Evolutionary conservation across 2,797 vertebrate species (phyloP).

Genomic region (Poeciliopsis infans): DNA sequence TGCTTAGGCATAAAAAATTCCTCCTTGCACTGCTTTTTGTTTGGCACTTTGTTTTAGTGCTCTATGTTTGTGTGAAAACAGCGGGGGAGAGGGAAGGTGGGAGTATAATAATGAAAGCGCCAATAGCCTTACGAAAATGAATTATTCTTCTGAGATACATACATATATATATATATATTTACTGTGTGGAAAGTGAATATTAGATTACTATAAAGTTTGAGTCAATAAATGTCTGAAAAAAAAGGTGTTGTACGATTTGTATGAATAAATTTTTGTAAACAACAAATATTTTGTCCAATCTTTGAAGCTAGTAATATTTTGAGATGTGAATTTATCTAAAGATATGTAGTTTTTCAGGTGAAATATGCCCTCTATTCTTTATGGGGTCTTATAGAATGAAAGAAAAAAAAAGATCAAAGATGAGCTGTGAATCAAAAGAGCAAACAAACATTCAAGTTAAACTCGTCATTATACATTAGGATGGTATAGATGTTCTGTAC

Average conservation of each 20-base stretch:
- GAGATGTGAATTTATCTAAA: conserved; percentile 14
- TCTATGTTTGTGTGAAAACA: conserved; percentile 84
- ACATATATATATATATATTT: conserved; percentile 50
- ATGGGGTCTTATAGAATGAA: conserved; percentile 1
- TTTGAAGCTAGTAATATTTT: conserved; percentile 79
- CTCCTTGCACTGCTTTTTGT: conserved; percentile 65
- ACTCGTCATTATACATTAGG: conserved; percentile 3
- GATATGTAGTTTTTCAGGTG: background rate
- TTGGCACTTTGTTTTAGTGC: conserved; percentile 85
- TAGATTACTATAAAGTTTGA: conserved; percentile 84
- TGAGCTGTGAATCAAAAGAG: background rate
- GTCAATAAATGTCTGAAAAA: conserved; percentile 89
- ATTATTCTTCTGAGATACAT: conserved; percentile 66
- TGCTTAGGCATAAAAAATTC: conserved; percentile 68
- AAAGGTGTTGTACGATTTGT: conserved; percentile 97
- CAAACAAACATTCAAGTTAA: conserved; percentile 1
- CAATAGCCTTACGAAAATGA: conserved; percentile 93
- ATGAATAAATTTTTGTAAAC: conserved; percentile 99
- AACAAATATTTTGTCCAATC: conserved; percentile 93
- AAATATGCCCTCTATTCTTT: conserved; percentile 1
- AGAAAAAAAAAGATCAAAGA: conserved; percentile 1
- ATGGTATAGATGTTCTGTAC: conserved; percentile 4
- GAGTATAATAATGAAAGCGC: conserved; percentile 85
- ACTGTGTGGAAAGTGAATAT: conserved; percentile 79
- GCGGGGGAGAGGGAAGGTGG: conserved; percentile 74